phyloP scores from a whole-genome alignment of 92 coral and sea anemone genomes.

The Porites evermanni region DNA sequence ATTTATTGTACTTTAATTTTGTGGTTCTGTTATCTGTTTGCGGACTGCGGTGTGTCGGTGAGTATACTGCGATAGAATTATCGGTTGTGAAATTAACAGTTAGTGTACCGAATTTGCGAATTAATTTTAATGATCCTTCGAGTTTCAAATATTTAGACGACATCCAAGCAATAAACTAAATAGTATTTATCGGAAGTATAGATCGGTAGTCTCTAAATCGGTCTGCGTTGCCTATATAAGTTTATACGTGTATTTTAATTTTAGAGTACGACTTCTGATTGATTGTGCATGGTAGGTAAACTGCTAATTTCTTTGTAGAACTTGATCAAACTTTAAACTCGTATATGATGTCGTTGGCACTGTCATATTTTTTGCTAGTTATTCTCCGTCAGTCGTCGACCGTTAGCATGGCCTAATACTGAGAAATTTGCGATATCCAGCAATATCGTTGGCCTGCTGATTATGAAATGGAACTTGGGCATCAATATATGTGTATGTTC shows the following conservation, averaged over 20 bases:
- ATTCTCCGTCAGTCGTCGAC: background rate
- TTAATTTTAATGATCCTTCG: background rate
- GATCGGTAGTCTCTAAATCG: background rate
- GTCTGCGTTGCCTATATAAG: background rate
- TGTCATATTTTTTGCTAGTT: background rate
- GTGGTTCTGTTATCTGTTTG: conserved; percentile 15
- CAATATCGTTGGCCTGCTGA: background rate
- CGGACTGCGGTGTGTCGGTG: conserved; percentile 28
- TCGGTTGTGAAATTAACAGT: background rate
- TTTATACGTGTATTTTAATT: no score
- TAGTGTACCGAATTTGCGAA: background rate
- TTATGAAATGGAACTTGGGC: no score
- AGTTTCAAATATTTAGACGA: conserved; percentile 10
- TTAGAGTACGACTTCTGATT: background rate
- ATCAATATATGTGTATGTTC: no score
- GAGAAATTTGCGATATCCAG: background rate
- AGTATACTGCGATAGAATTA: background rate
- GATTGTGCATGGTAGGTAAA: background rate
- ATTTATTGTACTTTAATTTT: background rate
- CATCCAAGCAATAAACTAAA: background rate
- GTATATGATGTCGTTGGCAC: background rate
- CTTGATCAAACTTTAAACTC: background rate
- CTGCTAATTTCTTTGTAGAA: background rate
- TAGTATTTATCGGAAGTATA: background rate
- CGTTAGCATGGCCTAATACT: background rate